These are phyloP conservation scores for Nesogale talazaci DNA, from an alignment of 2,113 vertebrate genomes.

Conservation along the genomic window DNA sequence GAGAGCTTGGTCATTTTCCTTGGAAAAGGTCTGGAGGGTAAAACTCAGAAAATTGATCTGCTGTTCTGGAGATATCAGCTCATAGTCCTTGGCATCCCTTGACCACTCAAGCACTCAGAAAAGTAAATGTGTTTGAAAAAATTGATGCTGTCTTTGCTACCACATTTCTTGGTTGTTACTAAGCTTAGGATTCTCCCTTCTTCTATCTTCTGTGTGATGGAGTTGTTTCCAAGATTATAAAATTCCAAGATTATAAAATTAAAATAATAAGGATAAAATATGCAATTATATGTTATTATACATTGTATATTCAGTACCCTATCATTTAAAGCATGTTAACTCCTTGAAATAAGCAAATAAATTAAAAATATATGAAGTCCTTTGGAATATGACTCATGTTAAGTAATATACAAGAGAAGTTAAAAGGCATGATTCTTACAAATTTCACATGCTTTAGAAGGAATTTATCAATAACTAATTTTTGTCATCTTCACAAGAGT, in stretches of 20 bases:
- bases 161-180: not conserved
- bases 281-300: not conserved
- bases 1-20: not conserved
- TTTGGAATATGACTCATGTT: not conserved
- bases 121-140: conserved; percentile 41
- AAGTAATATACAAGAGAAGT: not conserved
- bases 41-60: conserved; percentile 40
- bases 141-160: not conserved
- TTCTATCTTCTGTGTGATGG: not conserved
- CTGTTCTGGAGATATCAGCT: conserved; percentile 40
- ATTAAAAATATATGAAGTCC: not conserved
- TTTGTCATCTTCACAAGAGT: not conserved
- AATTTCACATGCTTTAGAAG: not conserved
- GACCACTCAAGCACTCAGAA: conserved; percentile 19
- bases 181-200: not conserved
- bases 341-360: conserved; percentile 29
- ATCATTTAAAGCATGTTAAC: not conserved
- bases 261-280: too few relatives aligned
- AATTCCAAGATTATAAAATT: not conserved
- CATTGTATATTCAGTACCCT: not conserved
- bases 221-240: not conserved
- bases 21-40: not conserved
- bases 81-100: conserved; percentile 51
- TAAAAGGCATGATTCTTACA: not conserved
- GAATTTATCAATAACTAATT: not conserved